Conservation (phyloP, 2,113 vertebrate species). For the Triplophysa dalaica region DNA sequence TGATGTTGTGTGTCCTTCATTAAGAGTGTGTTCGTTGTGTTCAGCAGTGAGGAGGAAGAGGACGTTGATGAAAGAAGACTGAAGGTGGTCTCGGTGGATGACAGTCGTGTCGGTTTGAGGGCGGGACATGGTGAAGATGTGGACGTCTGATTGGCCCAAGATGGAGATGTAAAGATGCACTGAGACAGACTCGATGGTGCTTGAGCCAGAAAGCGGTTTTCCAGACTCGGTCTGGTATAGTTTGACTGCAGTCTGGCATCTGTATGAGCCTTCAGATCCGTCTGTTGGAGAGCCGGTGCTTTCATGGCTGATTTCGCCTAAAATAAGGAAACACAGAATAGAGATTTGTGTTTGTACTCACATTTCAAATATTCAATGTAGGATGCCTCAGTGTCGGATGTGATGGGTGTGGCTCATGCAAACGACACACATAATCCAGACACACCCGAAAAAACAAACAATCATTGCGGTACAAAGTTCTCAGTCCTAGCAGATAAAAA, state of each 20-base stretch:
- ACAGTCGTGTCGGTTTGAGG: slow-evolving; percentile 42
- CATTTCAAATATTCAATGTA: background rate
- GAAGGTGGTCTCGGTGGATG: slow-evolving; percentile 55
- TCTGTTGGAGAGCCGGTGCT: slow-evolving; percentile 54
- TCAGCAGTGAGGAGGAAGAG: slow-evolving; percentile 56
- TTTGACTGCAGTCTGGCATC: slow-evolving; percentile 41
- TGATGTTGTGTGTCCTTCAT: background rate
- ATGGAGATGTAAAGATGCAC: slow-evolving; percentile 20
- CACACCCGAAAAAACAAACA: slow-evolving; percentile 10
- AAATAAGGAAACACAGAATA: slow-evolving; percentile 3
- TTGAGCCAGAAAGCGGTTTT: slow-evolving; percentile 69
- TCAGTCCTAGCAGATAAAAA: background rate
- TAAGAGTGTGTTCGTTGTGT: slow-evolving; percentile 63
- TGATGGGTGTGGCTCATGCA: slow-evolving; percentile 28
- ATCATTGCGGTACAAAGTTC: slow-evolving; percentile 23
- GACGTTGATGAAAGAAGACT: slow-evolving; percentile 58
- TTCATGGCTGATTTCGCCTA: slow-evolving; percentile 61
- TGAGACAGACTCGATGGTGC: slow-evolving; percentile 19
- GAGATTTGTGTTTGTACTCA: background rate
- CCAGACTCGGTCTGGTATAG: slow-evolving; percentile 58
- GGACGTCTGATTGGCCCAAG: slow-evolving; percentile 27
- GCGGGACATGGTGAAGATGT: slow-evolving; percentile 12
- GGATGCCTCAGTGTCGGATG: background rate
- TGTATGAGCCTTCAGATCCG: slow-evolving; percentile 22
- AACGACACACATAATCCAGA: background rate